Percentiles rank a stretch among this genome's conserved stretches.
Evolutionary conservation across 1,140 invertebrate genomes (phyloP).

Genomic region (Marisa cornuarietis): DNA sequence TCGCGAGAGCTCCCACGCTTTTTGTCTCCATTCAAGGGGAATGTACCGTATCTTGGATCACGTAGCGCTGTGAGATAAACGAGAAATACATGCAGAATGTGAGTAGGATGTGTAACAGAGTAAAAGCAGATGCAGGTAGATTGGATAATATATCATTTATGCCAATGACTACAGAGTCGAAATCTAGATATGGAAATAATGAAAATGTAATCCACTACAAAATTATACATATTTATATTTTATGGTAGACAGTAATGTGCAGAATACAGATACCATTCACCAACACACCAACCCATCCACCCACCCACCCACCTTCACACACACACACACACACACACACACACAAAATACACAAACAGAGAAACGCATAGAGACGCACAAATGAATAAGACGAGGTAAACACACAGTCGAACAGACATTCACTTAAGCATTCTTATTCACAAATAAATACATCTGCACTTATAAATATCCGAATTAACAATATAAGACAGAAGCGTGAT

Average conservation of each 20-base stretch:
- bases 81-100: background rate
- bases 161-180: too few species aligned
- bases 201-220: too few species aligned
- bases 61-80: constrained; percentile 35
- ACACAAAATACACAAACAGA: constrained; percentile 12
- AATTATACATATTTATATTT: too few species aligned
- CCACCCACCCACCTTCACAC: too few species aligned
- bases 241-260: too few species aligned
- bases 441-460: background rate
- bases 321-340: constrained; percentile 3
- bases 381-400: background rate
- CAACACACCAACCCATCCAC: too few species aligned
- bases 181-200: too few species aligned
- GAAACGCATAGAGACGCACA: background rate
- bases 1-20: constrained; percentile 26
- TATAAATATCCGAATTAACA: background rate
- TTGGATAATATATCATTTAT: too few species aligned
- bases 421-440: background rate
- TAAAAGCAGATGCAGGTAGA: too few species aligned
- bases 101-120: background rate
- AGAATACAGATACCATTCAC: too few species aligned
- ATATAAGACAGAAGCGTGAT: background rate
- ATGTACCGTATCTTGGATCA: constrained; percentile 29
- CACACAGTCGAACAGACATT: background rate
- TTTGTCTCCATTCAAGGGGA: constrained; percentile 41